Conservation (phyloP, 2,113 vertebrate species). For the Boleophthalmus pectinirostris region DNA sequence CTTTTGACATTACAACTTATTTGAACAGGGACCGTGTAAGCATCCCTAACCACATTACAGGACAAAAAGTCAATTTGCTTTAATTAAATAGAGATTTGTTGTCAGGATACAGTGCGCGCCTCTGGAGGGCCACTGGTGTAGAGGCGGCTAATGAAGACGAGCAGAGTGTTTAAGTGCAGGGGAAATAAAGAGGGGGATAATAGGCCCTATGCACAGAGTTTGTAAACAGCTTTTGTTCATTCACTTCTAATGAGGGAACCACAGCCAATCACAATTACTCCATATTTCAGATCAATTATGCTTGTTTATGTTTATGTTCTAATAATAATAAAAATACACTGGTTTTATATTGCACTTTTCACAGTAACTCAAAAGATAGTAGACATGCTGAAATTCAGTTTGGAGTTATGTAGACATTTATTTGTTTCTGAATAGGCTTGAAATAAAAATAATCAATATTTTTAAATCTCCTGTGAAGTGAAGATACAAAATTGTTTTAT, state of each 20-base stretch:
- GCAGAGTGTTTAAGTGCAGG: not conserved
- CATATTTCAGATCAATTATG: too few relatives aligned
- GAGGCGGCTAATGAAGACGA: not conserved
- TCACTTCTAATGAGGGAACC: not conserved
- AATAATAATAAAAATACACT: too few relatives aligned
- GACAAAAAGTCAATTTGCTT: conserved; percentile 13
- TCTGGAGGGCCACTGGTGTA: not conserved
- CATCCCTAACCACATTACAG: conserved; percentile 7
- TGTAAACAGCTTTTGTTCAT: not conserved
- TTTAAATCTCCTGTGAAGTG: too few relatives aligned
- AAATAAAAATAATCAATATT: too few relatives aligned
- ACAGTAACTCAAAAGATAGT: too few relatives aligned
- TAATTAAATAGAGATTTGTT: conserved; percentile 12
- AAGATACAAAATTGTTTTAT: too few relatives aligned
- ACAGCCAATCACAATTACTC: not conserved
- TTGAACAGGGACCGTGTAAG: conserved; percentile 1
- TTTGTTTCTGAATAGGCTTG: too few relatives aligned
- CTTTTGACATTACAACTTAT: conserved; percentile 5
- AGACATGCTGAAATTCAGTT: too few relatives aligned
- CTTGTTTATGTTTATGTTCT: too few relatives aligned
- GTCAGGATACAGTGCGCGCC: conserved; percentile 6
- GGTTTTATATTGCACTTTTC: too few relatives aligned
- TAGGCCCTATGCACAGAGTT: not conserved
- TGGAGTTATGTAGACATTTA: too few relatives aligned
- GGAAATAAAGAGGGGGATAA: not conserved